phyloP scores from a whole-genome alignment of 2,113 vertebrate genomes.

The Typhlomys cinereus region DNA sequence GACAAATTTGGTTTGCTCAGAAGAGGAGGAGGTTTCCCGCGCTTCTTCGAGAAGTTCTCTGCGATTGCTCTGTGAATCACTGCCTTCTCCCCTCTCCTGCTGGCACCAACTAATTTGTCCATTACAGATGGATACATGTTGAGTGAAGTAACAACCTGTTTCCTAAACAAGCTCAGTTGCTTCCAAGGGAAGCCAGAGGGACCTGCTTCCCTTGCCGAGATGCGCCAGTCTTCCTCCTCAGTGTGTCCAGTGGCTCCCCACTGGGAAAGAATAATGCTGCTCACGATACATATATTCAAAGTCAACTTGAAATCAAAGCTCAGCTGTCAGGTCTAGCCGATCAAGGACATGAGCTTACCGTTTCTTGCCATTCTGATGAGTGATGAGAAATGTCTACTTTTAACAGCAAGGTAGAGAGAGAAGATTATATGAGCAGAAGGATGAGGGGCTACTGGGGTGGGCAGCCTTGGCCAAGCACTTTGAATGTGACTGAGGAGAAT shows the following conservation, averaged over 20 bases:
- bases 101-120: conserved; percentile 48
- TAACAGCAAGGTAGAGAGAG: not conserved
- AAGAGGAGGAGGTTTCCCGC: not conserved
- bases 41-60: not conserved
- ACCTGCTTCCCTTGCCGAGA: conserved; percentile 49
- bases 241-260: conserved; percentile 57
- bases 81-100: not conserved
- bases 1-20: conserved; percentile 31
- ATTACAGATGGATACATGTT: conserved; percentile 47
- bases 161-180: conserved; percentile 49
- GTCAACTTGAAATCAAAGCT: conserved; percentile 55
- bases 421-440: not conserved
- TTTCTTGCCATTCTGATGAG: conserved; percentile 11
- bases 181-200: conserved; percentile 46
- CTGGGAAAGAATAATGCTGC: conserved; percentile 37
- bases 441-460: not conserved
- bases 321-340: not conserved
- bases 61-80: too few relatives aligned
- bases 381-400: not conserved
- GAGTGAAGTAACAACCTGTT: conserved; percentile 54
- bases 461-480: not conserved
- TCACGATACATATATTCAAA: not conserved
- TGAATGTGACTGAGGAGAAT: not conserved
- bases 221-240: conserved; percentile 3
- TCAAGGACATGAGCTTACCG: not conserved